Conservation (phyloP, 1,140 invertebrate genomes). For the Daktulosphaira vitifoliae region DNA sequence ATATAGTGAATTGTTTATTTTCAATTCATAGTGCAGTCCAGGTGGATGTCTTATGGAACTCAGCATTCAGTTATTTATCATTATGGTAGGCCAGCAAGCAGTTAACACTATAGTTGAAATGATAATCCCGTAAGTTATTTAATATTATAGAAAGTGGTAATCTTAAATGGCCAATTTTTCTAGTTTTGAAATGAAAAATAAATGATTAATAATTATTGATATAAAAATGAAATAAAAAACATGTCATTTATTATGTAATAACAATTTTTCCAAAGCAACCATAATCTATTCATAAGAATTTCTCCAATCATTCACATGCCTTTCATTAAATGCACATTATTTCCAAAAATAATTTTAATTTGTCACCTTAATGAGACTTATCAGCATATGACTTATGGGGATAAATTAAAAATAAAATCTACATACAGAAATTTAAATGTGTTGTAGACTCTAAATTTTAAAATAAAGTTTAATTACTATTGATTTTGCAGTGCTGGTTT, state of each 20-base stretch:
- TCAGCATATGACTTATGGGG: too few relatives aligned
- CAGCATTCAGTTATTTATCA: conserved; percentile 87
- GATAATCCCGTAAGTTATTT: conserved; percentile 50
- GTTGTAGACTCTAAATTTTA: too few relatives aligned
- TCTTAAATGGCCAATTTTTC: neutral
- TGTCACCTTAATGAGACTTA: too few relatives aligned
- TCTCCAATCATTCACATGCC: too few relatives aligned
- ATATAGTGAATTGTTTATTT: too few relatives aligned
- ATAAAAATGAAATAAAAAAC: too few relatives aligned
- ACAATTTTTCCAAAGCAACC: too few relatives aligned
- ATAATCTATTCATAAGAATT: too few relatives aligned
- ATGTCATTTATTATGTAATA: too few relatives aligned
- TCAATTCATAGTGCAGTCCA: conserved; percentile 56
- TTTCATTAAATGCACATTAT: neutral
- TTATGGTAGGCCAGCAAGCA: conserved; percentile 93
- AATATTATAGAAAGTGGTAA: conserved; percentile 1
- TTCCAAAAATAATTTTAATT: too few relatives aligned
- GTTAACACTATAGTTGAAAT: conserved; percentile 86
- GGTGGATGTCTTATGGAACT: conserved; percentile 89
- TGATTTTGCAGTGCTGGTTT: conserved; percentile 10
- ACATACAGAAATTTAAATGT: too few relatives aligned
- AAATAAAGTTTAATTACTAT: neutral
- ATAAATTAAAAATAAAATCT: too few relatives aligned
- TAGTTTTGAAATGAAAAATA: neutral
- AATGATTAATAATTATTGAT: neutral